Evolutionary conservation across 2,797 vertebrate species (phyloP).

Genomic region (Diceros bicornis): DNA sequence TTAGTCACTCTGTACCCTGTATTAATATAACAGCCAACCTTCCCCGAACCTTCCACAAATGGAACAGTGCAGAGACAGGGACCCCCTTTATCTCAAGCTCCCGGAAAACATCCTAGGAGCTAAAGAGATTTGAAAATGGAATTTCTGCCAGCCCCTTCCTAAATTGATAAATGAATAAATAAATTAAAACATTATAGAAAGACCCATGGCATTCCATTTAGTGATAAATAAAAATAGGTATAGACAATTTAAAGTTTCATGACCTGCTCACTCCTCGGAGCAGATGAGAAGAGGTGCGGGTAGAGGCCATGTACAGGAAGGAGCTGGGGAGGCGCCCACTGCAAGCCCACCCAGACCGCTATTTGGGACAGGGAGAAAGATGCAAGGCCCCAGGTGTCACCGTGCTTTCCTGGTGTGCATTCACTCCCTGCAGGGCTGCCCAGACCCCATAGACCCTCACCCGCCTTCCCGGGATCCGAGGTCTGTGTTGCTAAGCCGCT

Average conservation of each 20-base stretch:
- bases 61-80: not conserved
- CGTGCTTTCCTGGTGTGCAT: not conserved
- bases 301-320: not conserved
- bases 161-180: not conserved
- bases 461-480: fast-evolving
- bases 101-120: not conserved
- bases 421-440: not conserved
- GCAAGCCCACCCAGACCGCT: not conserved
- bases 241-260: not conserved
- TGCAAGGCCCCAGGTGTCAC: not conserved
- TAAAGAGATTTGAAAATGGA: constrained; percentile 22
- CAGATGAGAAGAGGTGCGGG: not conserved
- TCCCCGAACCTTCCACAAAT: not conserved
- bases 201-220: not conserved
- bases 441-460: not conserved
- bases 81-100: not conserved
- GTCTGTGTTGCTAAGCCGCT: not conserved
- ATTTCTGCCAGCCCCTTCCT: not conserved
- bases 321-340: not conserved
- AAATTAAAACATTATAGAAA: not conserved
- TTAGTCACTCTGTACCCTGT: not conserved
- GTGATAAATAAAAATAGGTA: not conserved
- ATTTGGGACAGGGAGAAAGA: fast-evolving
- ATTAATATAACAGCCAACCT: not conserved
- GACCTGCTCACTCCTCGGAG: not conserved